Evolutionary conservation across 2,888 invertebrate genomes (phyloP).

Genomic region (Rhyacophila evoluta): DNA sequence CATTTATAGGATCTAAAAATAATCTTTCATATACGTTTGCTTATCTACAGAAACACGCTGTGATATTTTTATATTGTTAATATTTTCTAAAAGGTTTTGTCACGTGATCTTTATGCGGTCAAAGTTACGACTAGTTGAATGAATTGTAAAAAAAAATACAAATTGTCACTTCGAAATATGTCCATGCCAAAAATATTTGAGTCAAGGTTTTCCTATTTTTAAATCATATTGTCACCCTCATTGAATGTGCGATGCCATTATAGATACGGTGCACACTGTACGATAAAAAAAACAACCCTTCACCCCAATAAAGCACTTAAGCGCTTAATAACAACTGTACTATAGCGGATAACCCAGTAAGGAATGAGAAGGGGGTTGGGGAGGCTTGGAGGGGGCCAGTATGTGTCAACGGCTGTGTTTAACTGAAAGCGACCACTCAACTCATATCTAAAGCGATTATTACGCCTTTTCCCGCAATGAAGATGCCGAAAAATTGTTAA

Average conservation of each 20-base stretch:
- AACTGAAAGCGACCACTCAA: conserved; percentile 10
- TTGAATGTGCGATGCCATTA: conserved; percentile 33
- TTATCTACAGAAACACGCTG: no score
- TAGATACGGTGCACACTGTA: conserved; percentile 36
- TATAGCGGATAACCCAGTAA: background rate
- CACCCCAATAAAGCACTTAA: conserved; percentile 24
- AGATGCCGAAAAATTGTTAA: background rate
- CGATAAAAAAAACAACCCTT: conserved; percentile 30
- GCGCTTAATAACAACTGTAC: conserved; percentile 21
- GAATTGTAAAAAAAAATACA: no score
- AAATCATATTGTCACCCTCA: conserved; percentile 6
- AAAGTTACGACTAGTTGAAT: no score
- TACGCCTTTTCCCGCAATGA: background rate
- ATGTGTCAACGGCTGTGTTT: conserved; percentile 22
- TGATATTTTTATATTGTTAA: no score
- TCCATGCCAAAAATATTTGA: no score
- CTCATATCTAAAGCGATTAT: background rate
- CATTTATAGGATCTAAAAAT: no score
- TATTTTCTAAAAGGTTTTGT: no score
- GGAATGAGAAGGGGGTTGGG: background rate
- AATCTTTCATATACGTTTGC: no score
- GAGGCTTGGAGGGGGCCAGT: background rate
- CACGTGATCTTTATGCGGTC: no score
- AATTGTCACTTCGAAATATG: no score
- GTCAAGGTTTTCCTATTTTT: background rate